Percentiles rank a stretch among this genome's conserved stretches.
phyloP scores from a whole-genome alignment of 2,888 invertebrate species.

The Acronicta aceris region DNA sequence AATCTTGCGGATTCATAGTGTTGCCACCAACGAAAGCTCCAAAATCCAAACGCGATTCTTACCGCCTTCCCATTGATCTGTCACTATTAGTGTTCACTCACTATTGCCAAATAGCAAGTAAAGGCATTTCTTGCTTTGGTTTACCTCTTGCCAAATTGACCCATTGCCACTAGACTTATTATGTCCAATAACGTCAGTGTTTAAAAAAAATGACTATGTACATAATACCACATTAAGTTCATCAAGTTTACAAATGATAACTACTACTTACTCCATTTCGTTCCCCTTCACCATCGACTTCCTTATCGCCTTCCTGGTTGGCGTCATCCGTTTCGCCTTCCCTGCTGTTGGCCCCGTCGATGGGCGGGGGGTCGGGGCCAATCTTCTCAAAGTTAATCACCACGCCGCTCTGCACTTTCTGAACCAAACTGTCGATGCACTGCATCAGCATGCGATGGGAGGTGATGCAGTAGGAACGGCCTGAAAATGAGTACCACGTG shows the following conservation, averaged over 20 bases:
- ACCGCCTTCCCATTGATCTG: too few species aligned
- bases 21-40: too few species aligned
- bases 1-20: too few species aligned
- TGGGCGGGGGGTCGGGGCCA: conserved; percentile 94
- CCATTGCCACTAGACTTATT: too few species aligned
- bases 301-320: conserved; percentile 81
- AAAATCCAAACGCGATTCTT: too few species aligned
- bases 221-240: too few species aligned
- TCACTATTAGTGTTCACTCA: too few species aligned
- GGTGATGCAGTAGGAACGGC: conserved; percentile 98
- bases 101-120: too few species aligned
- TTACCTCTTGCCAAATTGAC: too few species aligned
- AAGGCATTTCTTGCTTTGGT: too few species aligned
- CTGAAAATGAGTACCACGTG: conserved; percentile 74
- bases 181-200: too few species aligned
- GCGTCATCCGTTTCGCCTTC: conserved; percentile 87
- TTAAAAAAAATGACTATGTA: too few species aligned
- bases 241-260: not conserved
- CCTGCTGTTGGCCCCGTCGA: conserved; percentile 86
- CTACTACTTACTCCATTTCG: conserved; percentile 83
- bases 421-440: conserved; percentile 98
- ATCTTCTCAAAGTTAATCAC: conserved; percentile 99
- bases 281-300: conserved; percentile 83
- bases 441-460: conserved; percentile 98
- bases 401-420: conserved; percentile 99